Base-by-base conservation (phyloP, 2,797 vertebrate species). In the Myripristis jacobus region DNA sequence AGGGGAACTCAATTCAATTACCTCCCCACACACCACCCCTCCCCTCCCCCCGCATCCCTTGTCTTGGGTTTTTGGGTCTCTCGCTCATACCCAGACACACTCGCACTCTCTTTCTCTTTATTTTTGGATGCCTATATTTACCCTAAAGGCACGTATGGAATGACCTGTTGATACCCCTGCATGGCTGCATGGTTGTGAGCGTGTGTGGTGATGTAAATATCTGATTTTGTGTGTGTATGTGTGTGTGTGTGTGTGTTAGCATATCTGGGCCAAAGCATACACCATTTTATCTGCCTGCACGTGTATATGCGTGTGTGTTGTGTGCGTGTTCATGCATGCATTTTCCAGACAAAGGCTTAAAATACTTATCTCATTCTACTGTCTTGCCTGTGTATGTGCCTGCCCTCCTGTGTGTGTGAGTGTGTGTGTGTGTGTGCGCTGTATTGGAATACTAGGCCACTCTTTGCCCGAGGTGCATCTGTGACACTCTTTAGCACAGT, bases 401-500 rank as follows among this genome's bases (percentile, higher is more conserved):
- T n/a, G n/a, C n/a, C n/a, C n/a, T n/a, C n/a, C n/a, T 47, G 55
- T 18, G 21, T 58, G 38, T 52, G 9, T 56, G 27, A 31, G 27
- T 7, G 56, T 27, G 75, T 44, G n/a, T 54, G 50, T 12, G 46
- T 2, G 8, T 3, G 11, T 16, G 27, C 46, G 46, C n/a, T 29
- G 19, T 13, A 4, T 38, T 12, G 64, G 61, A 76, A 90, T 89
- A 91, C 70, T 90, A 77, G 91, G 90, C 76, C 90, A 55, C 73
- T 81, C 41, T 68, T 65, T 4, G 90, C 91, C 88, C 1, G 75
- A 84, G 90, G 91, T 53, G 70, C 71, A 57, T 46, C 70, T 31
- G 78, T 91, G 91, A 89, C 89, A 90, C 82, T 79, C 64, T 91
- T 92, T 76, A 73, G 67, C 52, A 22, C 48, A 38, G 71, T n/a